Percentiles rank a stretch among this genome's conserved stretches.
These are phyloP conservation scores for Gobiocypris rarus DNA, from an alignment of 2,113 vertebrate genomes.

Conservation along the genomic window DNA sequence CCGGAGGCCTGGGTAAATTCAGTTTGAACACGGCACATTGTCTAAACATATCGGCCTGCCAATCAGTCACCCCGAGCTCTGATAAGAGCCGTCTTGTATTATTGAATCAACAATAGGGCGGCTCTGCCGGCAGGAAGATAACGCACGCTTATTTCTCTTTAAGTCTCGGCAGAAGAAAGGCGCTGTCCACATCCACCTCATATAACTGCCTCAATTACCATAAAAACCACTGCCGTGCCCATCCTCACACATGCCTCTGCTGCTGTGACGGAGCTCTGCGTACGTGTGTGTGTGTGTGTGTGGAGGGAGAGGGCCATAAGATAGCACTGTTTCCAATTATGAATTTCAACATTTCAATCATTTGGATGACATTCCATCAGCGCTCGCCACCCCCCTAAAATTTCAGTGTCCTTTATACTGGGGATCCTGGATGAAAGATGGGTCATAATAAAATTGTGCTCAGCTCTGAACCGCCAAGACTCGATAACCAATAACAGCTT, in stretches of 20 bases:
- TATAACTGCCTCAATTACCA: conserved; percentile 80
- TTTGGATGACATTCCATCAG: conserved; percentile 56
- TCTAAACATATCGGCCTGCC: conserved; percentile 88
- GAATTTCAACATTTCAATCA: conserved; percentile 55
- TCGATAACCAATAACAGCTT: conserved; percentile 46
- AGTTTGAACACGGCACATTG: conserved; percentile 89
- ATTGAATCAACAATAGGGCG: conserved; percentile 90
- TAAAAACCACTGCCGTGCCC: conserved; percentile 72
- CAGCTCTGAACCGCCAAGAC: conserved; percentile 11
- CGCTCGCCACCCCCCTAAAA: conserved; percentile 45
- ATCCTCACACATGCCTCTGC: conserved; percentile 53
- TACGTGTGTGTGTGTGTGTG: not conserved
- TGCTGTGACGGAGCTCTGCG: not conserved
- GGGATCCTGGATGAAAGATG: conserved; percentile 47
- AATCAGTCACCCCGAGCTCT: conserved; percentile 84
- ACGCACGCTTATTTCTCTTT: conserved; percentile 86
- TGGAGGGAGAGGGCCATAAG: conserved; percentile 29
- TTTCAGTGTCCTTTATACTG: conserved; percentile 46
- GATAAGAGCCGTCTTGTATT: conserved; percentile 89
- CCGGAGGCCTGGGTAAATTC: conserved; percentile 85
- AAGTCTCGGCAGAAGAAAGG: conserved; percentile 73
- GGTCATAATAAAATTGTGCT: conserved; percentile 42
- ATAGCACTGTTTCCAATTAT: conserved; percentile 56
- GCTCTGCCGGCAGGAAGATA: conserved; percentile 86
- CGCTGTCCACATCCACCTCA: conserved; percentile 51